Conservation (phyloP, 1,140 invertebrate genomes). For the Bicyclus anynana region DNA sequence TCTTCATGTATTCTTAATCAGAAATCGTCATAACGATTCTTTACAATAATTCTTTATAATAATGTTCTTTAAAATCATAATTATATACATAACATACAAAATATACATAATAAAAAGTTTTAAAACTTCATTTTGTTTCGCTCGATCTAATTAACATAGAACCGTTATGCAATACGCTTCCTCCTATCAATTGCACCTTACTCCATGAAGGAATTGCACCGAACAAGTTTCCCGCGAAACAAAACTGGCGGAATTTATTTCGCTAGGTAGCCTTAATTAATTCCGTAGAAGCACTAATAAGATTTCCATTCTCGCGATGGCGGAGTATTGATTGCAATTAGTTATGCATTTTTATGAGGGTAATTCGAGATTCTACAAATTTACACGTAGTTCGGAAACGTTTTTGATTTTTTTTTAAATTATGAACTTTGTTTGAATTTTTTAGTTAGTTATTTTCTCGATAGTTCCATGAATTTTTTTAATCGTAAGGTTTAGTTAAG, state of each 20-base stretch:
- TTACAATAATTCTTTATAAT: too few relatives aligned
- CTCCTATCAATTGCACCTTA: not conserved
- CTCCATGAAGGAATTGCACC: not conserved
- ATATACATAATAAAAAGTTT: too few relatives aligned
- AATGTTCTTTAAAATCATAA: too few relatives aligned
- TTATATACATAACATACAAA: too few relatives aligned
- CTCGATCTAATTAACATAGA: too few relatives aligned
- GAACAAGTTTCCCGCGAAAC: slow-evolving; percentile 3
- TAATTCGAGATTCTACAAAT: not conserved
- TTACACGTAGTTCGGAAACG: not conserved
- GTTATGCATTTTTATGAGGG: slow-evolving; percentile 3
- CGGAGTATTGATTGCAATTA: slow-evolving; percentile 7
- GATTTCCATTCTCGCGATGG: not conserved
- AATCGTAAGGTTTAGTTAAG: too few relatives aligned
- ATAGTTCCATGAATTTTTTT: too few relatives aligned
- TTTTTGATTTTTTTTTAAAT: not conserved
- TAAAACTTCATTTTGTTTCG: too few relatives aligned
- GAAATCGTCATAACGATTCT: too few relatives aligned
- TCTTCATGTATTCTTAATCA: too few relatives aligned
- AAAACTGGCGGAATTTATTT: not conserved
- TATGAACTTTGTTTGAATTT: not conserved
- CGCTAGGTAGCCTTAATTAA: slow-evolving; percentile 8
- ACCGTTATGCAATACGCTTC: not conserved
- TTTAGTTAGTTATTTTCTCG: too few relatives aligned
- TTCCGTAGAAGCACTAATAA: slow-evolving; percentile 2